A percentile compares a stretch with the other conserved stretches of the same genome.
phyloP scores from a whole-genome alignment of 2,888 invertebrate species.

The Pseudococcus longispinus region DNA sequence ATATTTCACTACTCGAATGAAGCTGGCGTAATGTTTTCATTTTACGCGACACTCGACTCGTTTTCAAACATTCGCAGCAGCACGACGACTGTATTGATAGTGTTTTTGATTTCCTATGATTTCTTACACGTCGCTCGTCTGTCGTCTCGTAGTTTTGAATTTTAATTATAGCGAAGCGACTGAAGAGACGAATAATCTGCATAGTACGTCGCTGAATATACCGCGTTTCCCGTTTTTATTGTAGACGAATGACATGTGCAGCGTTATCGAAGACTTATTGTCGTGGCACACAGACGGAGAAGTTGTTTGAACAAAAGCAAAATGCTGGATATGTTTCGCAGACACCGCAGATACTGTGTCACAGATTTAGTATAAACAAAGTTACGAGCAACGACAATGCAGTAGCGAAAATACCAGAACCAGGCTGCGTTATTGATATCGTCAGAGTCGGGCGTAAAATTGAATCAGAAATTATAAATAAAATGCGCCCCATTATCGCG shows the following conservation, averaged over 20 bases:
- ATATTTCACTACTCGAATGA: neutral
- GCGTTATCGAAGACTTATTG: constrained; percentile 30
- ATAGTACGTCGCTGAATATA: neutral
- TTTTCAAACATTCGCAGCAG: neutral
- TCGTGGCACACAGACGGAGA: neutral
- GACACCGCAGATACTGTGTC: neutral
- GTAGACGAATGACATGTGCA: constrained; percentile 16
- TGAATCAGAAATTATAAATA: constrained; percentile 34
- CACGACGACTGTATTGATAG: neutral
- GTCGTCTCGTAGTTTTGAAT: neutral
- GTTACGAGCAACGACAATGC: neutral
- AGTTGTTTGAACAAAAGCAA: neutral
- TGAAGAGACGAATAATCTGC: neutral
- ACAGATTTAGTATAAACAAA: constrained; percentile 32
- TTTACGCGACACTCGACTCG: neutral
- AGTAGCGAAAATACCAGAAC: neutral
- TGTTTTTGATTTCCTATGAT: constrained; percentile 31
- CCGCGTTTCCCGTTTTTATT: constrained; percentile 33
- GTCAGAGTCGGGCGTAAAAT: neutral
- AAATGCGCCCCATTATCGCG: constrained; percentile 11
- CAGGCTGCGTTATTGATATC: constrained; percentile 4
- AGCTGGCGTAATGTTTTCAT: neutral
- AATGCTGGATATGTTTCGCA: neutral
- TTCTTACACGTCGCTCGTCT: constrained; percentile 24
- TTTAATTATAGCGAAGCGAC: neutral